A percentile compares a stretch with the other conserved stretches of the same genome.
Conservation (phyloP, 2,888 invertebrate genomes). For the Melinopterus prodromus region DNA sequence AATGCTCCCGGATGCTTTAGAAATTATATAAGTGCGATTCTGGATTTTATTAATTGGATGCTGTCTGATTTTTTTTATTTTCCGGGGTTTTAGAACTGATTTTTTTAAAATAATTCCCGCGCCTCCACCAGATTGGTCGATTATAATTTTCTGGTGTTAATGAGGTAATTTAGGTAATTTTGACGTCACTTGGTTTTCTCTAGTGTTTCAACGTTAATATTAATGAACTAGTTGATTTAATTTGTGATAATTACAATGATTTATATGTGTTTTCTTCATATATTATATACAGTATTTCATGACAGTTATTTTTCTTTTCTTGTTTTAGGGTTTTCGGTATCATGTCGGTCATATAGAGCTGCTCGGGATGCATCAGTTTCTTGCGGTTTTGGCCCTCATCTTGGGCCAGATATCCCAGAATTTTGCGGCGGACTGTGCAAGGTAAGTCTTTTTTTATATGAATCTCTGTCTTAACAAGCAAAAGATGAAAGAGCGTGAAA, state of each 20-base stretch:
- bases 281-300: background rate
- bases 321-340: background rate
- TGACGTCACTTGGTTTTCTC: background rate
- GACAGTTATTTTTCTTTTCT: background rate
- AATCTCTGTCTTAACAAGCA: background rate
- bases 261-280: background rate
- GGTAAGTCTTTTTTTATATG: background rate
- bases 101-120: background rate
- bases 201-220: too few species aligned
- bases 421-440: background rate
- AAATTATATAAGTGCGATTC: background rate
- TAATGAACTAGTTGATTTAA: too few species aligned
- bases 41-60: background rate
- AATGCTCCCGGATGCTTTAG: background rate
- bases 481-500: too few species aligned
- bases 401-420: background rate
- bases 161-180: background rate
- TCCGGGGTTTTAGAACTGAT: background rate
- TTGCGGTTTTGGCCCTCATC: background rate
- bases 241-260: too few species aligned
- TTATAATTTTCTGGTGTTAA: background rate
- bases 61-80: background rate
- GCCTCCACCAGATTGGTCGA: constrained; percentile 9
- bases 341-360: background rate
- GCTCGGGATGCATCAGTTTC: background rate